Percentiles rank a stretch among this genome's conserved stretches.
Evolutionary conservation across 2,797 vertebrate genomes (phyloP).

Genomic region (Cheracebus regulus): DNA sequence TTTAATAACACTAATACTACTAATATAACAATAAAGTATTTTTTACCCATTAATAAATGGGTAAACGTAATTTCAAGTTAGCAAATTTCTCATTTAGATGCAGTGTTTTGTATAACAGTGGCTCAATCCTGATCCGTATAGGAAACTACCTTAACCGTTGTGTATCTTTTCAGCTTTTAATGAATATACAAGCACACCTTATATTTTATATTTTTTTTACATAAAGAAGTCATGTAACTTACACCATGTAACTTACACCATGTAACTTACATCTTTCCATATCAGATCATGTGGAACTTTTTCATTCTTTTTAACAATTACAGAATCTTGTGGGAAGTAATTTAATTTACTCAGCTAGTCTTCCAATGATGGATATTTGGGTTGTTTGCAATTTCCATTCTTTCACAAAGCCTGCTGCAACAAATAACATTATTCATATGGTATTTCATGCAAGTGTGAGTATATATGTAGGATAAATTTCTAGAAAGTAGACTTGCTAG

Average conservation of each 20-base stretch:
- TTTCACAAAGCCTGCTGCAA: not conserved
- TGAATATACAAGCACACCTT: not conserved
- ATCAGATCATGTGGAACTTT: not conserved
- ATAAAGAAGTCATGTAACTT: conserved; percentile 1
- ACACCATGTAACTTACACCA: not conserved
- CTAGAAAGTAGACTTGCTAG: conserved; percentile 19
- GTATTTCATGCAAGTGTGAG: conserved; percentile 8
- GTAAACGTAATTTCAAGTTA: conserved; percentile 36
- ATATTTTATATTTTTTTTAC: conserved; percentile 41
- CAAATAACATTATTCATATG: not conserved
- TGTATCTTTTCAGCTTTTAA: conserved; percentile 41
- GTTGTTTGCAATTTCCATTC: not conserved
- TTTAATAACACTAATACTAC: not conserved
- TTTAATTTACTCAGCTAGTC: not conserved
- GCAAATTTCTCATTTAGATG: conserved; percentile 22
- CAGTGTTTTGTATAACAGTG: not conserved
- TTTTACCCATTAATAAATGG: not conserved
- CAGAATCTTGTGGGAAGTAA: not conserved
- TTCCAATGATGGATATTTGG: not conserved
- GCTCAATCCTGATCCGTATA: not conserved
- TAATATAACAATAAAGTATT: not conserved
- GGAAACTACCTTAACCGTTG: not conserved
- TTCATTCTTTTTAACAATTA: not conserved
- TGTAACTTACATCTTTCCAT: conserved; percentile 26
- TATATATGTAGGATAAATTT: conserved; percentile 14